A percentile compares a stretch with the other conserved stretches of the same genome.
phyloP scores from a whole-genome alignment of 2,113 vertebrate genomes.

The Trematomus loennbergii region DNA sequence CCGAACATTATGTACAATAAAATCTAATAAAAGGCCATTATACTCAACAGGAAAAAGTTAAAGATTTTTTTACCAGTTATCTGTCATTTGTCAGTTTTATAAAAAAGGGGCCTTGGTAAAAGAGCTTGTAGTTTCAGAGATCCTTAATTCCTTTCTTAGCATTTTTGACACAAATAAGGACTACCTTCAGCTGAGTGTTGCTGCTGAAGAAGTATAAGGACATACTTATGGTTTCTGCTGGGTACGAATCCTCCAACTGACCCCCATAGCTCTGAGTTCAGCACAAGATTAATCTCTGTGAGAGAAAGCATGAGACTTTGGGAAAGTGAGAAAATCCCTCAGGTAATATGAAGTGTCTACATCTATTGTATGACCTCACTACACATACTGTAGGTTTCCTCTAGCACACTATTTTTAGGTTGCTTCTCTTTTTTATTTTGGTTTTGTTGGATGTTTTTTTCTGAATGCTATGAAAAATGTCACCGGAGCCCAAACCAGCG shows the following conservation, averaged over 20 bases:
- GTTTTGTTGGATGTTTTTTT: constrained; percentile 59
- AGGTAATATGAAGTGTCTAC: constrained; percentile 20
- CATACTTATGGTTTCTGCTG: background rate
- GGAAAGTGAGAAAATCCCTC: constrained; percentile 24
- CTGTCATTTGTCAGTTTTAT: no score
- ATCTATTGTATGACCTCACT: constrained; percentile 25
- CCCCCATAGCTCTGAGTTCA: constrained; percentile 4
- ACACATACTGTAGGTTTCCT: constrained; percentile 12
- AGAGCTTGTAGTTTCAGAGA: no score
- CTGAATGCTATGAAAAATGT: constrained; percentile 79
- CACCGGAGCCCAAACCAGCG: constrained; percentile 41
- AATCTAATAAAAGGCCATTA: no score
- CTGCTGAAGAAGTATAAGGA: background rate
- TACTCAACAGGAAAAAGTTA: no score
- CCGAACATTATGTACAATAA: no score
- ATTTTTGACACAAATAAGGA: background rate
- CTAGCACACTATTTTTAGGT: constrained; percentile 29
- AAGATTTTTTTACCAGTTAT: no score
- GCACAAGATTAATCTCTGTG: background rate
- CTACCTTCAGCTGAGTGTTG: background rate
- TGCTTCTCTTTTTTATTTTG: constrained; percentile 1
- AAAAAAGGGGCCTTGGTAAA: no score
- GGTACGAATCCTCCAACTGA: background rate
- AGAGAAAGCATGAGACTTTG: background rate
- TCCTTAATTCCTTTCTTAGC: background rate